Base-by-base conservation (phyloP, 2,797 vertebrate genomes). In the Lacerta viridis region DNA sequence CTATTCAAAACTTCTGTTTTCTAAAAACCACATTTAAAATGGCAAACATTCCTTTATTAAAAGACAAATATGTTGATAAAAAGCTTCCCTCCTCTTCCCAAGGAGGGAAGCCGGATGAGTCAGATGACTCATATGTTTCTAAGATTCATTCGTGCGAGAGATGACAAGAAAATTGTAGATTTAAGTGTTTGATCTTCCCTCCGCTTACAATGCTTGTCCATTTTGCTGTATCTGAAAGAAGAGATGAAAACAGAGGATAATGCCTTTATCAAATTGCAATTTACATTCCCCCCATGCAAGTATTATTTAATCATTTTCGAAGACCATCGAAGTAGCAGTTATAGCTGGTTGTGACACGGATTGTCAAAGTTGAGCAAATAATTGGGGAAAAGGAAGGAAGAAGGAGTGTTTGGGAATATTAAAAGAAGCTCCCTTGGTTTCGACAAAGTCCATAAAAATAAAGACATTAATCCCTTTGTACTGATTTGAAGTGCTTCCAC, bases 251-350 rank as follows among this genome's bases (percentile, higher is more conserved):
- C 17, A 82, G 77, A 81, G 64, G 4, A 0, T 2, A 18, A 0
- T 66, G 2, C 20, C 18, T 3, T 75, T 82, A 74, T 69, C 23
- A 39, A 72, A 46, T 0, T 79, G 85, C 29, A 41, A 84, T 39
- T 79, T 43, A 80, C 2, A 17, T 20, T 15, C 10, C 5, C 11
- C 33, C 33, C 33, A 33, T 33, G 29, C 13, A 59, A 1, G 3
- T 85, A 80, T 77, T 83, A 74, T 1, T 92, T 78, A 84, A 64
- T 80, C 0, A 25, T 43, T 86, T 88, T 50, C 13, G 33, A 87
- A 80, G 3, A 6, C 4, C 36, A 2, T 5, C 20, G 1, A 0
- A 87, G 11, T 80, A 39, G 36, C 4, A 7, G 7, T 11, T 75
- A 80, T 1, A 46, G 7, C 46, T 84, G 25, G 8, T 43, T 20